Conservation (phyloP, 2,888 invertebrate genomes). For the Rhingia rostrata region DNA sequence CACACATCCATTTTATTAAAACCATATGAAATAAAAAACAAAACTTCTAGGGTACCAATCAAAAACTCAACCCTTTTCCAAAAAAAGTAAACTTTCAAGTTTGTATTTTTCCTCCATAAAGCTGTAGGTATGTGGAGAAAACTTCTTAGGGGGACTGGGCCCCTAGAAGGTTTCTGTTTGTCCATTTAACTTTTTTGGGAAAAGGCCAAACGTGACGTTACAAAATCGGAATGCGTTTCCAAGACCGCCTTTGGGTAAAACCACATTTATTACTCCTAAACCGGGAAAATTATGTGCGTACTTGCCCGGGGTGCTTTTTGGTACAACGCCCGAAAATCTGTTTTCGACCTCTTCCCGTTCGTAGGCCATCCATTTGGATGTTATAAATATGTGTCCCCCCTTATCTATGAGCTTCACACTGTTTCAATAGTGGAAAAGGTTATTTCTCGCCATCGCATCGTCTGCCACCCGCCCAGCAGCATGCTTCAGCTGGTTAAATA, state of each 20-base stretch:
- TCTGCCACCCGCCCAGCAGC: conserved; percentile 60
- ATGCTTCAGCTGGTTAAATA: conserved; percentile 82
- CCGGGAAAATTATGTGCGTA: conserved; percentile 72
- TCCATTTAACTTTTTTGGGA: conserved; percentile 43
- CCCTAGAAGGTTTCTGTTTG: conserved; percentile 1
- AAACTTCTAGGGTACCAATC: neutral
- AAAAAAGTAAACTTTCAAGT: neutral
- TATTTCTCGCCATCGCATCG: conserved; percentile 3
- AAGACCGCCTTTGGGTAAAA: conserved; percentile 76
- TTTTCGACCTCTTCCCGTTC: conserved; percentile 58
- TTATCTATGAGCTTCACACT: conserved; percentile 66
- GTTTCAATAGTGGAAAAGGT: conserved; percentile 61
- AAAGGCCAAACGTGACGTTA: conserved; percentile 69
- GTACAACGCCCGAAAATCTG: conserved; percentile 66
- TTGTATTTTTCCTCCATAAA: neutral
- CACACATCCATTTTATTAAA: neutral
- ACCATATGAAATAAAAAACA: neutral
- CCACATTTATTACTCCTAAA: conserved; percentile 81
- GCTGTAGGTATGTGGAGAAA: neutral
- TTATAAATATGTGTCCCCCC: conserved; percentile 64
- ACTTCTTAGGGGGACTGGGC: neutral
- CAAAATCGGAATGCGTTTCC: conserved; percentile 62
- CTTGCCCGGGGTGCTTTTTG: conserved; percentile 64
- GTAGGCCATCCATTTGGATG: conserved; percentile 58
- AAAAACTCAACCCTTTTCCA: neutral